Percentiles rank a stretch among this genome's conserved stretches.
Evolutionary conservation across 2,888 invertebrate species (phyloP).

Genomic region (Phalera bucephala): DNA sequence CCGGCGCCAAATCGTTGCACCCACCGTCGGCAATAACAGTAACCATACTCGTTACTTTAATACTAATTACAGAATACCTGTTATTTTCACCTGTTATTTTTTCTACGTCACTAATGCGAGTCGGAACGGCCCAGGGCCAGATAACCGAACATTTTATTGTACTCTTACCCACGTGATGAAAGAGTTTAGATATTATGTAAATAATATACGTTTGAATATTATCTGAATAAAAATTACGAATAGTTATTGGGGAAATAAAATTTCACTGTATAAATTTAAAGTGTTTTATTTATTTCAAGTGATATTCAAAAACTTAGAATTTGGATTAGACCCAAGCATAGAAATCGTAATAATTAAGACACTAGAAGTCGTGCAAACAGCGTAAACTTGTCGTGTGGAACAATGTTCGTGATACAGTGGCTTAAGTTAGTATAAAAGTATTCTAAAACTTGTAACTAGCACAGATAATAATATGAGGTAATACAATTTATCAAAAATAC

Average conservation of each 20-base stretch:
- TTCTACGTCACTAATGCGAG: constrained; percentile 43
- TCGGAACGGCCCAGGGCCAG: constrained; percentile 43
- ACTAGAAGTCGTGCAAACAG: too few relatives aligned
- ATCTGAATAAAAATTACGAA: constrained; percentile 54
- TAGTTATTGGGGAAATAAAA: constrained; percentile 75
- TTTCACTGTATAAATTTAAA: constrained; percentile 57
- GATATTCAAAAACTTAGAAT: background rate
- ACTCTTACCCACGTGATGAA: constrained; percentile 71
- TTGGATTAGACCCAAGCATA: background rate
- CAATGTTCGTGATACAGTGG: too few relatives aligned
- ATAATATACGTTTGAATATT: constrained; percentile 38
- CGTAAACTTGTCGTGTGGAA: too few relatives aligned
- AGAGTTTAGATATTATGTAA: constrained; percentile 43
- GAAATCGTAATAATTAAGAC: too few relatives aligned
- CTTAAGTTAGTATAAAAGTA: too few relatives aligned
- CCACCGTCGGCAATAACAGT: constrained; percentile 46
- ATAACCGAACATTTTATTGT: constrained; percentile 46
- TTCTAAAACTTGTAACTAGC: too few relatives aligned
- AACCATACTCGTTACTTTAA: constrained; percentile 43
- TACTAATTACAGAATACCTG: constrained; percentile 40
- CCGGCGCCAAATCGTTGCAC: constrained; percentile 48
- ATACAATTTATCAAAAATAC: too few relatives aligned
- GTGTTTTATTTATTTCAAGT: constrained; percentile 41
- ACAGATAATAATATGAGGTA: too few relatives aligned
- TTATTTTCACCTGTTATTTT: constrained; percentile 46